These are phyloP conservation scores for Latrodectus hesperus DNA, from an alignment of 2,888 invertebrate species.

Conservation along the genomic window DNA sequence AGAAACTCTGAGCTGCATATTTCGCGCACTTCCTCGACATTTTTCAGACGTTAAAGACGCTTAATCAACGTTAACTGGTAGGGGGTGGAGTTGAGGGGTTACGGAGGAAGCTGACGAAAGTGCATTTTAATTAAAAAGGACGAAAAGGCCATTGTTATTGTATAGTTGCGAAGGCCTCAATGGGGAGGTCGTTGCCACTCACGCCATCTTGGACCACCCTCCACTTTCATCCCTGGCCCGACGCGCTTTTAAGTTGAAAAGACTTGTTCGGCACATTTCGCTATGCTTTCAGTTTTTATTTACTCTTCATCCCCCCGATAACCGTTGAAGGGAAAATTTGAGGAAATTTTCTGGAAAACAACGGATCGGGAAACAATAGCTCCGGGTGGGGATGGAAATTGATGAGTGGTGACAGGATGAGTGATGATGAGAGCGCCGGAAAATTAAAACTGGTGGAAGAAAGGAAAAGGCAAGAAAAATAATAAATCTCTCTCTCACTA, in stretches of 20 bases:
- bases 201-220: background rate
- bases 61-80: slow-evolving; percentile 56
- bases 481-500: background rate
- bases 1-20: background rate
- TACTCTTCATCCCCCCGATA: slow-evolving; percentile 3
- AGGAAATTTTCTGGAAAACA: slow-evolving; percentile 28
- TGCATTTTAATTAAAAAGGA: background rate
- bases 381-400: slow-evolving; percentile 43
- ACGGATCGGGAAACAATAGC: slow-evolving; percentile 65
- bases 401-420: slow-evolving; percentile 65
- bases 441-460: slow-evolving; percentile 51
- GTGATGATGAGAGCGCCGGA: slow-evolving; percentile 43
- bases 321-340: slow-evolving; percentile 4
- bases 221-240: too few relatives aligned
- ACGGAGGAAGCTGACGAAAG: background rate
- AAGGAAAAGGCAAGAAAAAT: background rate
- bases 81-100: slow-evolving; percentile 16
- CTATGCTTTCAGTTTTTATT: background rate
- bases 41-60: slow-evolving; percentile 7
- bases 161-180: background rate
- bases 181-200: background rate
- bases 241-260: background rate
- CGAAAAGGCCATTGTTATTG: background rate
- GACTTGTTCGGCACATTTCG: slow-evolving; percentile 2
- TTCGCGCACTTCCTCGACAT: background rate